These are phyloP conservation scores for Daboia siamensis DNA, from an alignment of 2,113 vertebrate species.

Conservation along the genomic window DNA sequence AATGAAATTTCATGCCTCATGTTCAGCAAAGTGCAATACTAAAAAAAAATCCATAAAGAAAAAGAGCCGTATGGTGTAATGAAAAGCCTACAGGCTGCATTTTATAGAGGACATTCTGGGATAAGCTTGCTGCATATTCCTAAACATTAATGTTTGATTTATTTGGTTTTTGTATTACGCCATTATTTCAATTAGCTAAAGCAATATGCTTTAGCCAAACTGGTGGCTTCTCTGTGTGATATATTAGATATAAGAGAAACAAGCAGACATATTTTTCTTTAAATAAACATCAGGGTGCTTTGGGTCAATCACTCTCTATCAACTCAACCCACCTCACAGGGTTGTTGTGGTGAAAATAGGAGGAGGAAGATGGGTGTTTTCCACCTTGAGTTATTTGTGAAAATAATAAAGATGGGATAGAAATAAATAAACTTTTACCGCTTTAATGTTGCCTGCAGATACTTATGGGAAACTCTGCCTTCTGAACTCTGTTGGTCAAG, in stretches of 20 bases:
- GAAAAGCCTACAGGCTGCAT: slow-evolving; percentile 56
- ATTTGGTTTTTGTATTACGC: neutral
- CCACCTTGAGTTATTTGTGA: neutral
- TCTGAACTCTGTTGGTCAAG: slow-evolving; percentile 89
- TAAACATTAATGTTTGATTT: neutral
- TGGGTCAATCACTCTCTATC: neutral
- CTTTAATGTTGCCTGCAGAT: slow-evolving; percentile 67
- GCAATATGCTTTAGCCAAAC: neutral
- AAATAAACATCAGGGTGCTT: neutral
- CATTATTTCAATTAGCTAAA: neutral
- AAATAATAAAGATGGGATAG: neutral
- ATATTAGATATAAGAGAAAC: neutral
- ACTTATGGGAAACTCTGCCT: slow-evolving; percentile 90
- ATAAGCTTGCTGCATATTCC: slow-evolving; percentile 53
- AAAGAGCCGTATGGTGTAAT: slow-evolving; percentile 63
- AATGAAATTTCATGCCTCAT: slow-evolving; percentile 76
- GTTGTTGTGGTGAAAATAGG: neutral
- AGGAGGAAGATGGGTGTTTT: neutral
- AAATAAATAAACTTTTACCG: neutral
- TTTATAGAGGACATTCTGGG: slow-evolving; percentile 54
- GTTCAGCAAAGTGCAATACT: slow-evolving; percentile 67
- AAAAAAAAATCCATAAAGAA: slow-evolving; percentile 53
- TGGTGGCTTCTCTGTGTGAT: neutral
- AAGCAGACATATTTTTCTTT: neutral
- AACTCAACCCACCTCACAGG: neutral